Base-by-base conservation (phyloP, 1,140 invertebrate species). In the Colletes gigas region DNA sequence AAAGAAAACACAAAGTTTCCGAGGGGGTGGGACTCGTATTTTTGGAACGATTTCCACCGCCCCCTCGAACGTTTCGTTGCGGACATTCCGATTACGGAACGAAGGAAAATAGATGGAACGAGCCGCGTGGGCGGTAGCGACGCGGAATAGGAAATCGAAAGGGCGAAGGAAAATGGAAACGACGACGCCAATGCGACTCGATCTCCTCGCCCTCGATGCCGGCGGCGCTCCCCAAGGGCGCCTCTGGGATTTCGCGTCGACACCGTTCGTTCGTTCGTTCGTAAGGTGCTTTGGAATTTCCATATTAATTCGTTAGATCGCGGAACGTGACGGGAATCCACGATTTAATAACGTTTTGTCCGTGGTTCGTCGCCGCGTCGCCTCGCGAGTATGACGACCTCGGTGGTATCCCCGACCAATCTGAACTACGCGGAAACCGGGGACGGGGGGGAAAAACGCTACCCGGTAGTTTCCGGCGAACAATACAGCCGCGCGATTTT, bases 241-340 rank as follows among this genome's bases (percentile, higher is more conserved):
- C 73, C 74, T 39, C 73, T 47, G 85, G 80, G 84, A 89, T 88
- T 88, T 88, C 69, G 57, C 82, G 78, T 89, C 81, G 82, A 81
- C 79, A 83, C 78, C 60, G 68, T 65, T 59, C 74, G 68, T 67
- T 81, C 76, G 83, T 84, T 79, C 77, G 82, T 86, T 84, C 69
- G 81, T 86, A 89, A 85, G 87, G 83, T 73, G 83, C 83, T 86
- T 89, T 80, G 81, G 81, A 90, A 91, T 91, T 90, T 91, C 83
- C 90, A 90, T 91, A 90, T 91, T 90, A 91, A 90, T 91, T 89
- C 87, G 88, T 89, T 88, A 86, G 89, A 89, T 86, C 82, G 84
- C 50, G 72, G 73, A 85, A 90, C 88, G 89, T 89, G 89, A 88
- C 81, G 79, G 68, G 85, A 90, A 89, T 90, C 73, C 78, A 59